Evolutionary conservation across 92 coral and sea anemone species (phyloP).

Genomic region (Heteractis magnifica): DNA sequence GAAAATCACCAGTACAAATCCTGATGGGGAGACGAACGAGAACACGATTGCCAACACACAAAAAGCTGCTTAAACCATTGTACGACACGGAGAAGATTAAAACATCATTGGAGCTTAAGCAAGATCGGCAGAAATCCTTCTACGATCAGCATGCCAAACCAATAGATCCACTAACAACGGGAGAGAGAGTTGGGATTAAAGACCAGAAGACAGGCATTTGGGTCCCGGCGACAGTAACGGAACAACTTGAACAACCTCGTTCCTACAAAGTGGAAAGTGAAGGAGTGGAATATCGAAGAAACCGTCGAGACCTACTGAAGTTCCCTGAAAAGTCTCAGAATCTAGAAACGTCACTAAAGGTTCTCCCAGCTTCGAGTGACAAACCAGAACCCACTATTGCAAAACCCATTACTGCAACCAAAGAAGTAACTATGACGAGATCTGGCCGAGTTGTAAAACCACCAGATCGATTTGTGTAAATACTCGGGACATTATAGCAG

Average conservation of each 20-base stretch:
- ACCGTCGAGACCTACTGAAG: neutral
- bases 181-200: slow-evolving; percentile 30
- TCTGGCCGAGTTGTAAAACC: too few relatives aligned
- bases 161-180: slow-evolving; percentile 27
- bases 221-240: slow-evolving; percentile 45
- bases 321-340: neutral
- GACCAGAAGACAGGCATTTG: slow-evolving; percentile 28
- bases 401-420: too few relatives aligned
- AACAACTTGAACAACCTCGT: slow-evolving; percentile 16
- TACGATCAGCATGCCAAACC: slow-evolving; percentile 33
- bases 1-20: slow-evolving; percentile 36
- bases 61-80: slow-evolving; percentile 24
- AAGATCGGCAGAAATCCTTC: slow-evolving; percentile 19
- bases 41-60: slow-evolving; percentile 27
- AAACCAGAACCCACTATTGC: neutral
- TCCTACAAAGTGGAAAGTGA: slow-evolving; percentile 26
- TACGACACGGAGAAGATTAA: slow-evolving; percentile 30
- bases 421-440: too few relatives aligned
- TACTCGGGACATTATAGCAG: too few relatives aligned
- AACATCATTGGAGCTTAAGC: slow-evolving; percentile 20
- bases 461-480: too few relatives aligned
- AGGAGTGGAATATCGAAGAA: neutral
- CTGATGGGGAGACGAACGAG: slow-evolving; percentile 41
- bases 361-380: neutral
- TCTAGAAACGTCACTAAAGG: neutral